Base-by-base conservation (phyloP, 2,113 vertebrate genomes). In the Macaca mulatta region DNA sequence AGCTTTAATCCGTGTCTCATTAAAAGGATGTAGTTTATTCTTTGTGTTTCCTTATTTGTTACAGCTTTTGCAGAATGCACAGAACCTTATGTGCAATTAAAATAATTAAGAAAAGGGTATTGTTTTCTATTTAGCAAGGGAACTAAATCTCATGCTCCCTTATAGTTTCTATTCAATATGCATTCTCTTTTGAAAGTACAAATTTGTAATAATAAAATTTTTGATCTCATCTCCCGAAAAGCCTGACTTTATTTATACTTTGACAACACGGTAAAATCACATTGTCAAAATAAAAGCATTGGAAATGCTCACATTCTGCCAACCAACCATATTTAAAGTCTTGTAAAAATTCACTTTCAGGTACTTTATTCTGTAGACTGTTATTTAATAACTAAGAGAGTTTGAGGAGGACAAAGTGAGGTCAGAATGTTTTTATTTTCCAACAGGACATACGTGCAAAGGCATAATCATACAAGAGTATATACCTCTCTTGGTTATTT, bases 141-240 rank as follows among this genome's bases (percentile, higher is more conserved):
- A 97, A 67, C 7, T 45, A 85, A 32, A 57, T 55, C 40, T 85
- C 38, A 89, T 25, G 40, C 43, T 79, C 25, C 50, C 38, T 8
- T 74, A 23, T 84, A 55, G 64, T 69, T 43, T 81, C 95, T 83
- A 43, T 48, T 84, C 40, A 89, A 48, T 55, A 55, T 5, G 1
- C 82, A n/a, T 30, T 40, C 64, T 88, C 57, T 77, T 97, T 84
- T 92, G 72, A 89, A 88, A 95, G 57, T 91, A 55, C 10, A 45
- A 38, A 70, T 91, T 93, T 69, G 74, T 89, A 22, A 55, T 72
- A 96, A 81, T 96, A 87, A 75, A 95, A n/a, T 80, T 57, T 89
- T 91, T 74, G 50, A 79, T 96, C 52, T 94, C 74, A 8, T 87
- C 30, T 90, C 75, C 67, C 12, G 57, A 90, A 52, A 96, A 96